phyloP scores from a whole-genome alignment of 2,888 invertebrate genomes.

The Ceraclea dissimilis region DNA sequence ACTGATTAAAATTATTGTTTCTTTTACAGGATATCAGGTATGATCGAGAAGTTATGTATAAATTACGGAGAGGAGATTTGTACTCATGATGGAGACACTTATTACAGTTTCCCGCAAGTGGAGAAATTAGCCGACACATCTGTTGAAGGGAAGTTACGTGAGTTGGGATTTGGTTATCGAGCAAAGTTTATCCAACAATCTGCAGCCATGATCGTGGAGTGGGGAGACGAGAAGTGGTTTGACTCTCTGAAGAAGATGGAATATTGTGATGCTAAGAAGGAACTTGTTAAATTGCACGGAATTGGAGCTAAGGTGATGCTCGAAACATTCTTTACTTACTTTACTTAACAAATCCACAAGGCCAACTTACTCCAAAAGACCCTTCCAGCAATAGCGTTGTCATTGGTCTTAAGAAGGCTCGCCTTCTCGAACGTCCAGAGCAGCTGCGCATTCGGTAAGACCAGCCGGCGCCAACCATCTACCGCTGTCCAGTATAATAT shows the following conservation, averaged over 20 bases:
- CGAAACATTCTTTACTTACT: neutral
- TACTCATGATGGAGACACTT: slow-evolving; percentile 52
- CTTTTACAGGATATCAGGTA: slow-evolving; percentile 80
- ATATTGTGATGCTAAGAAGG: slow-evolving; percentile 65
- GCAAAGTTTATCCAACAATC: slow-evolving; percentile 78
- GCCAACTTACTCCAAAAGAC: too few relatives aligned
- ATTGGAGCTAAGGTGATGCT: slow-evolving; percentile 93
- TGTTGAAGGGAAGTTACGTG: slow-evolving; percentile 60
- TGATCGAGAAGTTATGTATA: slow-evolving; percentile 83
- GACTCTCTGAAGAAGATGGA: slow-evolving; percentile 54
- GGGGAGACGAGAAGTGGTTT: slow-evolving; percentile 71
- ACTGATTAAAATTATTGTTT: too few relatives aligned
- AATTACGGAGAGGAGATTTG: slow-evolving; percentile 75
- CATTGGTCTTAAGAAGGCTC: too few relatives aligned
- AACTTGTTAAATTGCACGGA: slow-evolving; percentile 74
- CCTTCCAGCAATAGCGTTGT: too few relatives aligned
- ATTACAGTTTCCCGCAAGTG: slow-evolving; percentile 77
- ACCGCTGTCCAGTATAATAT: too few relatives aligned
- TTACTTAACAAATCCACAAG: too few relatives aligned
- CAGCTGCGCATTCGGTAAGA: too few relatives aligned
- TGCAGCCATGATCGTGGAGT: slow-evolving; percentile 58
- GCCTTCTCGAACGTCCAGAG: too few relatives aligned
- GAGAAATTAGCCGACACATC: slow-evolving; percentile 47
- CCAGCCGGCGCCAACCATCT: too few relatives aligned
- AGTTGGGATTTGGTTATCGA: slow-evolving; percentile 79